Conservation (phyloP, 2,888 invertebrate genomes). For the Phortica magna region DNA sequence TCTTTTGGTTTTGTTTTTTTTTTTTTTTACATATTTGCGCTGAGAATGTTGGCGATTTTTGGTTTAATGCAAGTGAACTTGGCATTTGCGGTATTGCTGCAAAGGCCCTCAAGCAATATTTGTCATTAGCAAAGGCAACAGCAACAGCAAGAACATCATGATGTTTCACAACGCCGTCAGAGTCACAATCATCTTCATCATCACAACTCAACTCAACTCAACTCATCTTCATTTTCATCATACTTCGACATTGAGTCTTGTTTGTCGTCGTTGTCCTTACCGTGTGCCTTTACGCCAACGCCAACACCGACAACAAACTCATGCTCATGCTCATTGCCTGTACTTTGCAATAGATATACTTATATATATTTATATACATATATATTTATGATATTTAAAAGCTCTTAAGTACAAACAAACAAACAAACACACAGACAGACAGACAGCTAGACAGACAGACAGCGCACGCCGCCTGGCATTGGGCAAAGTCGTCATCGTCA, state of each 20-base stretch:
- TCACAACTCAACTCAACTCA: background rate
- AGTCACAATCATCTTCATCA: conserved; percentile 24
- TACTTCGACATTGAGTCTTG: conserved; percentile 18
- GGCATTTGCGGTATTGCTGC: conserved; percentile 45
- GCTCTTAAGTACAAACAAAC: conserved; percentile 36
- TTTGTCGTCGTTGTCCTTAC: conserved; percentile 50
- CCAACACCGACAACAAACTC: conserved; percentile 21
- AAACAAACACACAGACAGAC: conserved; percentile 24
- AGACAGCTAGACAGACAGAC: conserved; percentile 28
- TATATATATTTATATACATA: background rate
- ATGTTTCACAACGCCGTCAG: conserved; percentile 63
- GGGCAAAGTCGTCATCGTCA: background rate
- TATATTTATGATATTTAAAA: conserved; percentile 42
- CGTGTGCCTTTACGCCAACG: background rate
- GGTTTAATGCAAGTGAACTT: conserved; percentile 6
- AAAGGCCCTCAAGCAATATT: conserved; percentile 70
- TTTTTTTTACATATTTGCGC: background rate
- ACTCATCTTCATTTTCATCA: conserved; percentile 6
- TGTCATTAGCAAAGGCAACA: conserved; percentile 63
- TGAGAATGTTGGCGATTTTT: conserved; percentile 17
- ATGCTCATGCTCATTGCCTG: background rate
- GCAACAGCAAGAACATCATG: conserved; percentile 63
- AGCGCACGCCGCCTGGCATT: conserved; percentile 13
- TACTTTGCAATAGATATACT: conserved; percentile 28
- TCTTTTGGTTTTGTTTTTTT: background rate